Evolutionary conservation across 1,140 invertebrate species (phyloP), one percentile per base, ranked within the genome.

Genomic region (Drosophila sp.): DNA sequence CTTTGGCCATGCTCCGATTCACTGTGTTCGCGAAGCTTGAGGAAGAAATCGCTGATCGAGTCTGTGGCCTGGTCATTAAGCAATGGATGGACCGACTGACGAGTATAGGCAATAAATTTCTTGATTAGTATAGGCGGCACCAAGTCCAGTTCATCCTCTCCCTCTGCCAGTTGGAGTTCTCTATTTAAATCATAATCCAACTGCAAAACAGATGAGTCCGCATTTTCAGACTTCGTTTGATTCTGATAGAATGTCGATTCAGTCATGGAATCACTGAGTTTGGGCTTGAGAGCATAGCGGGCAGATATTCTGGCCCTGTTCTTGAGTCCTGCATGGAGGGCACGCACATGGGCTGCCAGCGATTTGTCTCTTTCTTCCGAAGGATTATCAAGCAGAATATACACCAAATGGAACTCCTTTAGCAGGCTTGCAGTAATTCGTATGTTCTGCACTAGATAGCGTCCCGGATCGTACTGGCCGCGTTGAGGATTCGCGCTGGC

Each of bases 341-440:
- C 78, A 64, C 75, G 79, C 0, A 92, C 80, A 54, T 92, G 90
- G 40, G 86, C 83, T 4, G 80, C 78, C 6, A 92, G 68, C 29
- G 80, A 83, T 50, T 90, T 91, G 95, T 95, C 93, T 94, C 81
- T 61, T 4, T 76, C 95, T 93, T 98, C 94, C 1, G 84, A 89
- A 17, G 97, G 96, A 91, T 95, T 94, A 93, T 99, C 98, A 6
- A 98, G 87, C 7, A 99, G 93, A 61, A 99, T 96, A 91, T 98
- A 99, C 41, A 98, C 95, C 47, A 99, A 93, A 93, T 99, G 98
- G 93, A 99, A 99, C 92, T 98, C 93, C 3, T 97, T 98, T 3
- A 99, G 92, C 56, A 99, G 93, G 2, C 98, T 95, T 30, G 96
- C 94, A 70, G 95, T 95, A 72, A 99, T 95, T 92, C 96, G 96